These are phyloP conservation scores for Himalopsyche anomala DNA, from an alignment of 2,888 invertebrate species.

Conservation along the genomic window DNA sequence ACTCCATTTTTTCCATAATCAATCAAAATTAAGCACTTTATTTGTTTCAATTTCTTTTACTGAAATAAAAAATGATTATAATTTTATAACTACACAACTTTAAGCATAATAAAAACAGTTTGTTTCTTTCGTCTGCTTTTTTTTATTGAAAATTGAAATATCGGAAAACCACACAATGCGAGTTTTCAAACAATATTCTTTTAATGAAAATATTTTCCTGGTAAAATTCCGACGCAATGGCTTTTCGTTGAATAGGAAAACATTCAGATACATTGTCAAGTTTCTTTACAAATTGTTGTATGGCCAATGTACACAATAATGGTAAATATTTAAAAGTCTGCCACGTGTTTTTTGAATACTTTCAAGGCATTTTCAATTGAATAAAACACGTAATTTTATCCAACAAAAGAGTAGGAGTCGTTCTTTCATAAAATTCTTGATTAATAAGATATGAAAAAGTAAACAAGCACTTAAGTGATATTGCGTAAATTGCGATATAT, in stretches of 20 bases:
- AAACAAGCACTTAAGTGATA: no score
- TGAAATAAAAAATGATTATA: no score
- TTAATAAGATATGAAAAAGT: no score
- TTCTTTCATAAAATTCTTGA: no score
- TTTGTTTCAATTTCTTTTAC: no score
- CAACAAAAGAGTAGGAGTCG: no score
- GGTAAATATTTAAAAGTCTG: not conserved
- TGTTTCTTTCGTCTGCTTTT: not conserved
- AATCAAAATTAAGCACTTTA: no score
- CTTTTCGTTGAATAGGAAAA: not conserved
- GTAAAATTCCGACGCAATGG: conserved; percentile 10
- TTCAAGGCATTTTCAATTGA: not conserved
- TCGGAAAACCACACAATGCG: conserved; percentile 19
- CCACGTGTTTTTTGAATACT: not conserved
- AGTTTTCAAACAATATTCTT: conserved; percentile 16
- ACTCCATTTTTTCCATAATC: no score
- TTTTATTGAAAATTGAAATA: not conserved
- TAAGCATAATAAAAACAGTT: no score
- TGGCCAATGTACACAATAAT: not conserved
- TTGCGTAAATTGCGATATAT: no score
- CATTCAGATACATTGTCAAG: not conserved
- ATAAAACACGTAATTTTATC: not conserved
- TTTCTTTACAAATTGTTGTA: conserved; percentile 27
- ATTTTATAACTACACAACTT: no score
- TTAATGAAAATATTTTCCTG: conserved; percentile 34